Evolutionary conservation across 2,888 invertebrate genomes (phyloP).

Genomic region (Malachius bipustulatus): DNA sequence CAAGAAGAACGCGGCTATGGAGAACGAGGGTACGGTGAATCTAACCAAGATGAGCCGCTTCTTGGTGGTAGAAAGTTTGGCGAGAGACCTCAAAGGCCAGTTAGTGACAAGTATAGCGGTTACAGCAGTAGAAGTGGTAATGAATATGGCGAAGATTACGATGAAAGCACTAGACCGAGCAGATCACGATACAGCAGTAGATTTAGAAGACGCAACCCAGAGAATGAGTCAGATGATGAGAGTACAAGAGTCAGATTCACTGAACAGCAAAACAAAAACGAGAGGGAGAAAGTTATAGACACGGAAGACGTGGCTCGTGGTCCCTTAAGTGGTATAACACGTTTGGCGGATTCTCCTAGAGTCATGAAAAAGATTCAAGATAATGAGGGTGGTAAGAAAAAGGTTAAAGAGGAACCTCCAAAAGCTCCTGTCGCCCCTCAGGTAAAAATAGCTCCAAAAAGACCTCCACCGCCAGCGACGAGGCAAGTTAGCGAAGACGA

Average conservation of each 20-base stretch:
- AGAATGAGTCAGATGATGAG: slow-evolving; percentile 69
- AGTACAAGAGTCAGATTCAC: slow-evolving; percentile 51
- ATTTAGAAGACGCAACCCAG: slow-evolving; percentile 40
- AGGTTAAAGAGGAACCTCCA: slow-evolving; percentile 54
- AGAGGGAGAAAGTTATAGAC: slow-evolving; percentile 65
- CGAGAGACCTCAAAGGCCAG: slow-evolving; percentile 46
- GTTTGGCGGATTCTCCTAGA: slow-evolving; percentile 75
- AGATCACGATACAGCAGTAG: slow-evolving; percentile 58
- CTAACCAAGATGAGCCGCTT: slow-evolving; percentile 52
- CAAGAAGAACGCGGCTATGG: slow-evolving; percentile 56
- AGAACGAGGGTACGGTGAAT: slow-evolving; percentile 43
- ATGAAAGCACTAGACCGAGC: slow-evolving; percentile 48
- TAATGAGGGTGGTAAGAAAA: slow-evolving; percentile 58
- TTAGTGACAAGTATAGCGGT: slow-evolving; percentile 32
- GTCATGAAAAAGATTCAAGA: slow-evolving; percentile 84
- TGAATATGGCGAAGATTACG: slow-evolving; percentile 58
- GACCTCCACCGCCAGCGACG: slow-evolving; percentile 46
- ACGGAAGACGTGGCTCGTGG: slow-evolving; percentile 80
- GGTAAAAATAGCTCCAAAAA: slow-evolving; percentile 37
- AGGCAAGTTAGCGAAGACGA: slow-evolving; percentile 82
- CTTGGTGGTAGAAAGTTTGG: slow-evolving; percentile 69
- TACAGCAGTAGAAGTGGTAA: slow-evolving; percentile 37
- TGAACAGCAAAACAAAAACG: slow-evolving; percentile 47
- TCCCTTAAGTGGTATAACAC: slow-evolving; percentile 80
- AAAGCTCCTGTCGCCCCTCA: slow-evolving; percentile 44